A percentile compares a stretch with the other conserved stretches of the same genome.
These are phyloP conservation scores for Seriola quinqueradiata DNA, from an alignment of 2,113 vertebrate species.

Conservation along the genomic window DNA sequence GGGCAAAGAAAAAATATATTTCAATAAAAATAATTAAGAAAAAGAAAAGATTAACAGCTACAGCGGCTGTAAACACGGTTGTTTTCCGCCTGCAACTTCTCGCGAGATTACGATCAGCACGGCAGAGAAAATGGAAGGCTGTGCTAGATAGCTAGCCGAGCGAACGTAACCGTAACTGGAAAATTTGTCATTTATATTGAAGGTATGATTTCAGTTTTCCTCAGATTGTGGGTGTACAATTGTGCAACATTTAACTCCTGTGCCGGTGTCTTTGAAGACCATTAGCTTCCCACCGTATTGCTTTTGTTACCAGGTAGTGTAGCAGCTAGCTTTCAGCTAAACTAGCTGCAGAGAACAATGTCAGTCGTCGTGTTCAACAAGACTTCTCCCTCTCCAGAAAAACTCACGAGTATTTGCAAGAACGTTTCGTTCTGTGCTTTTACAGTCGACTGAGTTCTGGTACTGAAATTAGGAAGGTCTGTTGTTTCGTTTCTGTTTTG, in stretches of 20 bases:
- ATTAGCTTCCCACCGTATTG: not conserved
- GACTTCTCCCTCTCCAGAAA: not conserved
- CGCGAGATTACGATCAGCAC: slow-evolving; percentile 53
- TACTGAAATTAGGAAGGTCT: not conserved
- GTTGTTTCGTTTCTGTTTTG: slow-evolving; percentile 22
- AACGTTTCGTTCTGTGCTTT: slow-evolving; percentile 17
- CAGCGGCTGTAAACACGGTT: not conserved
- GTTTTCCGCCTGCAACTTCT: slow-evolving; percentile 7
- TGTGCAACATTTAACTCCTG: not conserved
- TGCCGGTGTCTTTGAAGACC: not conserved
- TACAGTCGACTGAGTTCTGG: not conserved
- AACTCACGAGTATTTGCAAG: not conserved
- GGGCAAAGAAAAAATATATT: not conserved
- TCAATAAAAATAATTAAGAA: not conserved
- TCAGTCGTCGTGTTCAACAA: not conserved
- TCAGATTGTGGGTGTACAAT: not conserved
- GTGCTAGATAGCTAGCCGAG: slow-evolving; percentile 41
- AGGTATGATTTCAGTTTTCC: slow-evolving; percentile 54
- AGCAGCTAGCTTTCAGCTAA: slow-evolving; percentile 32
- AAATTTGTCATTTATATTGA: slow-evolving; percentile 32
- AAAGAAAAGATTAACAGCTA: not conserved
- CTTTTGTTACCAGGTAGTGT: not conserved
- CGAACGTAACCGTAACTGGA: slow-evolving; percentile 41
- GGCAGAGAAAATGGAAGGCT: slow-evolving; percentile 76
- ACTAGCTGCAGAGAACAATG: slow-evolving; percentile 56